A percentile compares a stretch with the other conserved stretches of the same genome.
phyloP scores from a whole-genome alignment of 2,888 invertebrate species.

The Ophraella communa region DNA sequence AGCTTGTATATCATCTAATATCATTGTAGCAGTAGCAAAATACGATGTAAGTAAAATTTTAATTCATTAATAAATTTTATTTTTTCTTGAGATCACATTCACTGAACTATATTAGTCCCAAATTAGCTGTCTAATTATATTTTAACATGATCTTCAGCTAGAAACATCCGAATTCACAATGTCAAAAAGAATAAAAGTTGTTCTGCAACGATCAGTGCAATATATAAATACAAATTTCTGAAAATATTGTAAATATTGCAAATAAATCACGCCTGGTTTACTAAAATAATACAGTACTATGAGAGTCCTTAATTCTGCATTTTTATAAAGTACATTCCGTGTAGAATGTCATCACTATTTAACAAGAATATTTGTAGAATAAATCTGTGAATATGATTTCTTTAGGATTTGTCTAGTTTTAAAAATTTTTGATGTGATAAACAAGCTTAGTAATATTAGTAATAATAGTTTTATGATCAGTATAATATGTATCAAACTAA shows the following conservation, averaged over 20 bases:
- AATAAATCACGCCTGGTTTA: background rate
- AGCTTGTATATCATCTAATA: slow-evolving; percentile 15
- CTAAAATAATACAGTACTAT: background rate
- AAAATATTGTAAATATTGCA: background rate
- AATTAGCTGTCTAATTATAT: background rate
- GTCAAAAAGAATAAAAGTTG: no score
- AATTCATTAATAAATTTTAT: background rate
- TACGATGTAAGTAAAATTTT: background rate
- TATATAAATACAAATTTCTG: background rate
- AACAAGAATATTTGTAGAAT: background rate
- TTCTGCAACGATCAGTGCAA: background rate
- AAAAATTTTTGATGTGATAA: slow-evolving; percentile 16
- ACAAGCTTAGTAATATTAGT: slow-evolving; percentile 8
- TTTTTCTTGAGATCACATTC: background rate
- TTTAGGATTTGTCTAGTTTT: background rate
- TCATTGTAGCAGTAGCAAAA: slow-evolving; percentile 7
- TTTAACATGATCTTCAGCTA: background rate
- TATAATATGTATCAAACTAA: slow-evolving; percentile 31
- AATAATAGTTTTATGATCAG: slow-evolving; percentile 45
- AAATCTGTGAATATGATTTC: background rate
- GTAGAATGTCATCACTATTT: background rate
- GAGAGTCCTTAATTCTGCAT: background rate
- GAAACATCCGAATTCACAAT: background rate
- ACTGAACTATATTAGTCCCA: background rate
- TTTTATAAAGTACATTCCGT: background rate